Evolutionary conservation across 2,888 invertebrate species (phyloP).

Genomic region (Lamproptera curius): DNA sequence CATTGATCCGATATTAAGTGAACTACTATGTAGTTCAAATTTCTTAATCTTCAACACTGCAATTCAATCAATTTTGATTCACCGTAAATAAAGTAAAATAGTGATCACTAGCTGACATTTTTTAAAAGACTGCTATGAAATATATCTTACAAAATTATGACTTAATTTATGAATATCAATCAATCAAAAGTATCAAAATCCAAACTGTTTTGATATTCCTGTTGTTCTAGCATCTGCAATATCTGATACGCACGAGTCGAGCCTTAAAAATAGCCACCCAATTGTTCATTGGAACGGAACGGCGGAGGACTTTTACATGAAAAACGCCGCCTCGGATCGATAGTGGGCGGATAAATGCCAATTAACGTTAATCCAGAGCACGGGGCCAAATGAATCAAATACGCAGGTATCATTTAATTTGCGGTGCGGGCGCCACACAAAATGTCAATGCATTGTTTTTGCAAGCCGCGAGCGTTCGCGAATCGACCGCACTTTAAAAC

Average conservation of each 20-base stretch:
- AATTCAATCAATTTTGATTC: too few species aligned
- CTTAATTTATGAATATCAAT: too few species aligned
- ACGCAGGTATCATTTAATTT: conserved; percentile 20
- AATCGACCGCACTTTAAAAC: too few species aligned
- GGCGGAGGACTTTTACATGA: conserved; percentile 8
- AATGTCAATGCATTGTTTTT: too few species aligned
- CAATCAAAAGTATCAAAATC: too few species aligned
- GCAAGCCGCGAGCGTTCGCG: too few species aligned
- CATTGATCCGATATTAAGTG: too few species aligned
- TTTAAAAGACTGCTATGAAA: too few species aligned
- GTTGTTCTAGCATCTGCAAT: too few species aligned
- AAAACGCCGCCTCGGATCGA: conserved; percentile 20
- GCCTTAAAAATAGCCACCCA: conserved; percentile 19
- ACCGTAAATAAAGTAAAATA: background rate
- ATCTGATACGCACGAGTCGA: conserved; percentile 7
- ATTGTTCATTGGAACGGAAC: conserved; percentile 19
- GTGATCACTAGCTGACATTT: background rate
- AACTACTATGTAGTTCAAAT: too few species aligned
- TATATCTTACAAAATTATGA: too few species aligned
- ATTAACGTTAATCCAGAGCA: conserved; percentile 27
- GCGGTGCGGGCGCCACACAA: background rate
- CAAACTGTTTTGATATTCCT: conserved; percentile 1
- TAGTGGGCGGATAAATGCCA: conserved; percentile 27
- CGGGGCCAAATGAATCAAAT: conserved; percentile 19
- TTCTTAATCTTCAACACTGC: too few species aligned